Evolutionary conservation across 2,113 vertebrate genomes (phyloP).

Genomic region (Salvelinus alpinus): DNA sequence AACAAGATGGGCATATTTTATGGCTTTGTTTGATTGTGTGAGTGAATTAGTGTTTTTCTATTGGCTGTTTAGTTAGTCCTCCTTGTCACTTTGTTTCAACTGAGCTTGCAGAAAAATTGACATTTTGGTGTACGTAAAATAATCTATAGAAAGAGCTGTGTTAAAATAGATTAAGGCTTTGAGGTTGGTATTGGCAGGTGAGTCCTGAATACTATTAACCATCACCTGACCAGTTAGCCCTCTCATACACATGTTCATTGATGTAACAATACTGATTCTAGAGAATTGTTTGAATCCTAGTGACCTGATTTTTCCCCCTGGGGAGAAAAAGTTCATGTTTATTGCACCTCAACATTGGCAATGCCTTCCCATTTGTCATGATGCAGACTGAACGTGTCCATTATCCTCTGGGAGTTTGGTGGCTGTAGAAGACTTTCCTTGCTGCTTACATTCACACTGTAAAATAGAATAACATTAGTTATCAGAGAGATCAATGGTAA

Average conservation of each 20-base stretch:
- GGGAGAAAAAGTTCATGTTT: constrained; percentile 37
- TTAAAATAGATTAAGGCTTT: constrained; percentile 63
- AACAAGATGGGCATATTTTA: constrained; percentile 32
- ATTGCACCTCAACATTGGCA: constrained; percentile 32
- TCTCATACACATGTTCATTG: constrained; percentile 11
- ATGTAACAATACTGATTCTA: constrained; percentile 31
- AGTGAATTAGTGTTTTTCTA: constrained; percentile 12
- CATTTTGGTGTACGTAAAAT: constrained; percentile 38
- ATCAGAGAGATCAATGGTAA: background rate
- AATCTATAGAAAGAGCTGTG: constrained; percentile 33
- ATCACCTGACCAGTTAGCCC: constrained; percentile 23
- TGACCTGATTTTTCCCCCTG: constrained; percentile 37
- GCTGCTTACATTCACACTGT: constrained; percentile 37
- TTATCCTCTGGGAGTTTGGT: constrained; percentile 43
- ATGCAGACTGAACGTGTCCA: constrained; percentile 27
- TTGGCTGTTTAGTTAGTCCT: constrained; percentile 4
- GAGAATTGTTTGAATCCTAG: constrained; percentile 15
- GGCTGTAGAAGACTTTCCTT: constrained; percentile 9
- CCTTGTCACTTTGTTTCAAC: background rate
- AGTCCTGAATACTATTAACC: constrained; percentile 35
- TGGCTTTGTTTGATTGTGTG: constrained; percentile 42
- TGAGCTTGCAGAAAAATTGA: constrained; percentile 8
- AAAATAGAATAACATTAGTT: constrained; percentile 23
- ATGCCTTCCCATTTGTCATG: constrained; percentile 29
- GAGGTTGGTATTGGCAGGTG: constrained; percentile 44